A percentile compares a stretch with the other conserved stretches of the same genome.
Conservation (phyloP, 2,113 vertebrate species). For the Bostrychus sinensis region DNA sequence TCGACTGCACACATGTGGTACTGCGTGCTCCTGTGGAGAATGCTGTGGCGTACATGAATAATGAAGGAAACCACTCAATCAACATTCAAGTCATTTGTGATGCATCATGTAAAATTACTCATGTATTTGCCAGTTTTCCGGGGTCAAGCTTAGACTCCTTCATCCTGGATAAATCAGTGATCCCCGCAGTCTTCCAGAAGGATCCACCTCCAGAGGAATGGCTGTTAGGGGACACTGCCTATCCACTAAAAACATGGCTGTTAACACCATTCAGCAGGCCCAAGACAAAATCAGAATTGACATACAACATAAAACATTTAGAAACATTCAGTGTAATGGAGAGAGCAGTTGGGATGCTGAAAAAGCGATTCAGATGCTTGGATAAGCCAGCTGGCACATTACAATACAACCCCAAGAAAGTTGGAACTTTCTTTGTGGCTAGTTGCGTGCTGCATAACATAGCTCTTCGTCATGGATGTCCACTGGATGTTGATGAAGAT, state of each 20-base stretch:
- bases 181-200: background rate
- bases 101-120: background rate
- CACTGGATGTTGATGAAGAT: background rate
- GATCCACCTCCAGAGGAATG: background rate
- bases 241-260: background rate
- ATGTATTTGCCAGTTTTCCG: background rate
- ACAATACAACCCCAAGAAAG: background rate
- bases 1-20: background rate
- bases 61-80: background rate
- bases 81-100: background rate
- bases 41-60: background rate
- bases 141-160: background rate
- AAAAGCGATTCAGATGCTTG: slow-evolving; percentile 3
- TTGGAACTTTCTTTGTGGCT: background rate
- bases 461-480: background rate
- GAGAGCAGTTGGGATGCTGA: background rate
- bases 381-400: background rate
- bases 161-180: background rate
- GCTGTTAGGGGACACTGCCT: background rate
- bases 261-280: background rate
- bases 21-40: background rate
- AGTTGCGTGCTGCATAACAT: background rate
- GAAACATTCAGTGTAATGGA: background rate
- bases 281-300: background rate
- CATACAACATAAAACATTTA: background rate